A percentile compares a stretch with the other conserved stretches of the same genome.
phyloP scores from a whole-genome alignment of 1,140 invertebrate species.

The Lepidurus packardi region DNA sequence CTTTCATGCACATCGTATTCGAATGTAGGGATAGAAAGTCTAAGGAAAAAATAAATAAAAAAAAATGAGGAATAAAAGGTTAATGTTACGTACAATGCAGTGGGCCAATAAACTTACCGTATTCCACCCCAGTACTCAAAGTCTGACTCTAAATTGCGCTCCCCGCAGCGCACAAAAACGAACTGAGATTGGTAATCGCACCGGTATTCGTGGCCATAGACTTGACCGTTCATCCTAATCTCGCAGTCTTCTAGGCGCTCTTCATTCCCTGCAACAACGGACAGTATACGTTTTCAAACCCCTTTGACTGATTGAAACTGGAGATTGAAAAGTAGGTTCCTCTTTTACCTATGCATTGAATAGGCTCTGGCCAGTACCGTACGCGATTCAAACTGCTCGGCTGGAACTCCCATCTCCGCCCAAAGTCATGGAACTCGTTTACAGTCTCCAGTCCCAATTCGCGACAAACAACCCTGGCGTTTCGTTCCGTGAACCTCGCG shows the following conservation, averaged over 20 bases:
- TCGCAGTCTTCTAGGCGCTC: slow-evolving; percentile 75
- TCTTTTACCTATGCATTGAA: slow-evolving; percentile 62
- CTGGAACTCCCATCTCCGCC: slow-evolving; percentile 73
- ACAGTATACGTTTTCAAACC: background rate
- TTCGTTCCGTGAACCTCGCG: slow-evolving; percentile 84
- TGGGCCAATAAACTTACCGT: slow-evolving; percentile 40
- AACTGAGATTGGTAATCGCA: slow-evolving; percentile 80
- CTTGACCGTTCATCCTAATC: slow-evolving; percentile 78
- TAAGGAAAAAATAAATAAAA: slow-evolving; percentile 18
- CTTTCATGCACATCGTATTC: slow-evolving; percentile 30
- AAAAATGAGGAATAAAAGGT: background rate
- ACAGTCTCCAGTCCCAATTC: slow-evolving; percentile 85
- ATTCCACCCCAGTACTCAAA: slow-evolving; percentile 94
- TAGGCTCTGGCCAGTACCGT: slow-evolving; percentile 91
- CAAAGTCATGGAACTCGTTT: slow-evolving; percentile 77
- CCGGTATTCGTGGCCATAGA: slow-evolving; percentile 73
- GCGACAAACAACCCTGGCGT: slow-evolving; percentile 89
- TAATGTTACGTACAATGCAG: background rate
- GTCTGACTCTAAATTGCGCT: slow-evolving; percentile 60
- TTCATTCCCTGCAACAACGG: slow-evolving; percentile 64
- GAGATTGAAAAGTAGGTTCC: background rate
- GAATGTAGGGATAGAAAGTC: slow-evolving; percentile 30
- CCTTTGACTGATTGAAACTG: background rate
- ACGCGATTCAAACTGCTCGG: slow-evolving; percentile 72
- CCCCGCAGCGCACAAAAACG: slow-evolving; percentile 88